phyloP scores from a whole-genome alignment of 2,888 invertebrate species.

The Dicycla oo region DNA sequence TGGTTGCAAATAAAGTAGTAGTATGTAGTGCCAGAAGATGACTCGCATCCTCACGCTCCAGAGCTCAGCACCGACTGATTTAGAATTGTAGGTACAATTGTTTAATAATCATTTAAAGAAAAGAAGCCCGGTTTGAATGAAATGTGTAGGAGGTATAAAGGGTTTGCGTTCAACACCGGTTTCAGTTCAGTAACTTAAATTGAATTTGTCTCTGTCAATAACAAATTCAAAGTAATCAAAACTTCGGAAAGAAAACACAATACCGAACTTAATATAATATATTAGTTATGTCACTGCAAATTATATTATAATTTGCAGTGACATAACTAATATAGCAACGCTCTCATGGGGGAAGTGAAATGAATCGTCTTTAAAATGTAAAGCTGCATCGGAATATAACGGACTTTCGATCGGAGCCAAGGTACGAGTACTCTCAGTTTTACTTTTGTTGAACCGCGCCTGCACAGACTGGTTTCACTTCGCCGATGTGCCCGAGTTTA shows the following conservation, averaged over 20 bases:
- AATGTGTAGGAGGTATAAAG: too few species aligned
- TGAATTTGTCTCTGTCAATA: constrained; percentile 16
- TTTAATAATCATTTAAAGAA: too few species aligned
- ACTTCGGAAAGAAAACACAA: constrained; percentile 29
- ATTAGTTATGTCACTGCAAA: too few species aligned
- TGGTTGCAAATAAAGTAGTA: constrained; percentile 13
- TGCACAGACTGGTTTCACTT: constrained; percentile 64
- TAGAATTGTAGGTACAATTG: constrained; percentile 20
- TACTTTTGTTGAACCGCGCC: constrained; percentile 69
- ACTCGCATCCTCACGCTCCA: constrained; percentile 3
- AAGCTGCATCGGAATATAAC: constrained; percentile 64
- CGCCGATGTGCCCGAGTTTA: constrained; percentile 56
- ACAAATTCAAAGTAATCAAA: constrained; percentile 37
- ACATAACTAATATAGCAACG: constrained; percentile 46
- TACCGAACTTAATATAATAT: constrained; percentile 27
- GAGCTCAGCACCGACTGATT: constrained; percentile 5
- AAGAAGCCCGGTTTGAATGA: too few species aligned
- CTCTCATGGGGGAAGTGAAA: constrained; percentile 67
- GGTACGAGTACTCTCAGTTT: constrained; percentile 65
- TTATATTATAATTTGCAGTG: constrained; percentile 46
- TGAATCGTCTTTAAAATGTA: constrained; percentile 58
- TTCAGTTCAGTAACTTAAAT: constrained; percentile 24
- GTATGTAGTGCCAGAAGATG: constrained; percentile 2
- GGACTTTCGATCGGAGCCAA: constrained; percentile 72
- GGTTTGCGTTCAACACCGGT: background rate